Evolutionary conservation across 2,888 invertebrate species (phyloP).

Genomic region (Orthosia gracilis): DNA sequence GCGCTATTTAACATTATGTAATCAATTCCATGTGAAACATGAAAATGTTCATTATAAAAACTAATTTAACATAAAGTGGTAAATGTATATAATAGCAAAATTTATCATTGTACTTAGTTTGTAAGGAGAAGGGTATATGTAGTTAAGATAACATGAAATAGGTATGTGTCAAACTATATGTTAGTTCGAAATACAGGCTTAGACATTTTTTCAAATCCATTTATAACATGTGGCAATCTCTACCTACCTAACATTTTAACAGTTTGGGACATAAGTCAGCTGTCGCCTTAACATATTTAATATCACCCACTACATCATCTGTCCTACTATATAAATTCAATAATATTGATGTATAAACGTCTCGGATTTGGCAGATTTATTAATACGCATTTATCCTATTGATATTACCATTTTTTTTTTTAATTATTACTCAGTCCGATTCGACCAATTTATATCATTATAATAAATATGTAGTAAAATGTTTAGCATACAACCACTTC

Average conservation of each 20-base stretch:
- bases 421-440: conserved; percentile 31
- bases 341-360: background rate
- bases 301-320: conserved; percentile 5
- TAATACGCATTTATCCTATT: conserved; percentile 22
- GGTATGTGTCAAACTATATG: conserved; percentile 34
- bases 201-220: conserved; percentile 6
- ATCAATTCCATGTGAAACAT: conserved; percentile 61
- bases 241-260: conserved; percentile 1
- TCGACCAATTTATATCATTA: conserved; percentile 61
- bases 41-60: conserved; percentile 54
- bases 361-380: conserved; percentile 1
- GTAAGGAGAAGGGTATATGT: conserved; percentile 66
- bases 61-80: conserved; percentile 51
- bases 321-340: background rate
- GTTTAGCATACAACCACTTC: conserved; percentile 41
- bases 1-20: conserved; percentile 51
- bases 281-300: conserved; percentile 17
- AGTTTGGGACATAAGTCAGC: conserved; percentile 3
- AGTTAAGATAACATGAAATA: conserved; percentile 45
- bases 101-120: conserved; percentile 58
- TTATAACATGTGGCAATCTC: conserved; percentile 2
- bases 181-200: conserved; percentile 20
- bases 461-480: conserved; percentile 36
- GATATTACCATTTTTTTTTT: conserved; percentile 1
- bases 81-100: conserved; percentile 65